Base-by-base conservation (phyloP, 1,140 invertebrate genomes). In the Sitodiplosis mosellana region DNA sequence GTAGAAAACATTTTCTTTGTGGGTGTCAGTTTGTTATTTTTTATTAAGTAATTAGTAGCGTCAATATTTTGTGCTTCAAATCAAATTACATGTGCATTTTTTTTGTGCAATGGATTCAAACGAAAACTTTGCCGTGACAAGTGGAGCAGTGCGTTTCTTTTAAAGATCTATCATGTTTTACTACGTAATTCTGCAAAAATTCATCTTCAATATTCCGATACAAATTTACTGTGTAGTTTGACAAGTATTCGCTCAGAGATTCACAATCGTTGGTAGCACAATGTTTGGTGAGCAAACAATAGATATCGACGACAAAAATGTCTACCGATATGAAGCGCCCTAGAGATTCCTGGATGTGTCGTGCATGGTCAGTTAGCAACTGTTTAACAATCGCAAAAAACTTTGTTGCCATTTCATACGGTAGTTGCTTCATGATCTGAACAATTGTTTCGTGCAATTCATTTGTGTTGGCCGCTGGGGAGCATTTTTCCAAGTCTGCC, bases 101-200 rank as follows among this genome's bases (percentile, higher is more conserved):
- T 33, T 27, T 20, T 51, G n/a, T n/a, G n/a, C n/a, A n/a, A n/a
- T n/a, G n/a, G 34, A 15, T 42, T 38, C 33, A 22, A 34, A 43
- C 41, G 45, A 43, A 48, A 33, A 48, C 45, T 33, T 52, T 55
- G 45, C 48, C n/a, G n/a, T n/a, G n/a, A n/a, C n/a, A n/a, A n/a
- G n/a, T n/a, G n/a, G n/a, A n/a, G n/a, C n/a, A n/a, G n/a, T n/a
- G n/a, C n/a, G n/a, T n/a, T n/a, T n/a, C n/a, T n/a, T n/a, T n/a
- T n/a, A n/a, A n/a, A n/a, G n/a, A n/a, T n/a, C n/a, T n/a, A n/a
- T n/a, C n/a, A n/a, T n/a, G n/a, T n/a, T n/a, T n/a, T n/a, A n/a
- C n/a, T n/a, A n/a, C n/a, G n/a, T n/a, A n/a, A n/a, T n/a, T n/a
- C n/a, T n/a, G n/a, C n/a, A n/a, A n/a, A n/a, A n/a, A n/a, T n/a